Conservation (phyloP, 1,140 invertebrate species). For the Drosophila punjabiensis region DNA sequence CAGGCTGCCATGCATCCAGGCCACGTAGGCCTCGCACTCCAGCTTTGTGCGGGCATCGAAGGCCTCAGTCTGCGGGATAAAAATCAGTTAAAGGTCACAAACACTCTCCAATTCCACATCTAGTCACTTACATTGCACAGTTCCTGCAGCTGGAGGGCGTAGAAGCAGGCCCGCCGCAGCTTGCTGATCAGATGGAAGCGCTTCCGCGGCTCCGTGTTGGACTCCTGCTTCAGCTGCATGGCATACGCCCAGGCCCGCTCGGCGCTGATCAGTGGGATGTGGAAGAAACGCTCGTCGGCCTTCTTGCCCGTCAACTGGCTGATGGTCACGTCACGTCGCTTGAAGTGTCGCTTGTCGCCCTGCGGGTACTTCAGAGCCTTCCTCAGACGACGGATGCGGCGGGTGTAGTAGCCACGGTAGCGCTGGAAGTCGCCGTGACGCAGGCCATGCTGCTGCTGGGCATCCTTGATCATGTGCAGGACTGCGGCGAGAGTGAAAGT, state of each 20-base stretch:
- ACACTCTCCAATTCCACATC: background rate
- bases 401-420: conserved; percentile 97
- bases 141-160: conserved; percentile 93
- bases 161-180: conserved; percentile 94
- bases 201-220: conserved; percentile 97
- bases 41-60: conserved; percentile 96
- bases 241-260: conserved; percentile 98
- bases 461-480: conserved; percentile 96
- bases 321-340: conserved; percentile 93
- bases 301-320: conserved; percentile 89
- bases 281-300: conserved; percentile 93
- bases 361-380: conserved; percentile 97
- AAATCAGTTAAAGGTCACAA: background rate
- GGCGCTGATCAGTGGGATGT: conserved; percentile 94
- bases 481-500: conserved; percentile 87
- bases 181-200: conserved; percentile 96
- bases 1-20: conserved; percentile 95
- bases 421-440: conserved; percentile 98
- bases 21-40: conserved; percentile 97
- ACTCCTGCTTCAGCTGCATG: conserved; percentile 97
- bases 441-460: conserved; percentile 98
- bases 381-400: conserved; percentile 94
- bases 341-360: conserved; percentile 95
- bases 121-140: conserved; percentile 90
- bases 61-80: conserved; percentile 87